Base-by-base conservation (phyloP, 2,888 invertebrate species). In the Chymomyza caudatula region DNA sequence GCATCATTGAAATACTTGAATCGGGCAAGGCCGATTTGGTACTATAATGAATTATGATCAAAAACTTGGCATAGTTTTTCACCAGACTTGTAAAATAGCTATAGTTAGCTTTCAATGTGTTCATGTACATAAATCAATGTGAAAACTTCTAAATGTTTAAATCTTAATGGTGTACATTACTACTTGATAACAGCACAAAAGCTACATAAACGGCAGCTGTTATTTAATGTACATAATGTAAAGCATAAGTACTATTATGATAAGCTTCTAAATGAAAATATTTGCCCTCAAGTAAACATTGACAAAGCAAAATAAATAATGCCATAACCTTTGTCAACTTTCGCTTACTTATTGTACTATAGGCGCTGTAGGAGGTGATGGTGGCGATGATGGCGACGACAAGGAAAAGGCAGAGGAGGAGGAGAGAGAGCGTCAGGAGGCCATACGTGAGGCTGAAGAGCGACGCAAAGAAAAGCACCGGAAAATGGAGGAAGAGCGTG, bases 401-500 rank as follows among this genome's bases (percentile, higher is more conserved):
- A 97, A 97, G 93, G 98, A 97, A 92, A 97, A 97, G 94, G 97
- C 98, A 92, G 98, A 98, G 91, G 98, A 98, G 92, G 97, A 97
- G 89, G 98, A 98, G 93, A 95, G 98, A 90, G 99, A 99, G 91
- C 94, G 99, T 89, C 95, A 97, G 91, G 99, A 99, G 91, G 99
- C 98, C 88, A 97, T 99, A 92, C 93, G 95, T 85, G 99, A 99
- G 92, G 98, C 98, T 67, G 99, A 99, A 91, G 98, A 99, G 85
- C 93, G 98, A 88, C 94, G 99, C 91, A 98, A 98, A 94, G 99
- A 99, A 92, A 99, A 99, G 92, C 99, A 99, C 92, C 95, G 98
- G 89, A 98, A 98, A 92, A 98, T 99, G 98, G 99, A 99, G 92
- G 98, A 97, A 89, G 99, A 99, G 91, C 92, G 99, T 80, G 99